Conservation (phyloP, 2,888 invertebrate species). For the Athrips mouffetella region DNA sequence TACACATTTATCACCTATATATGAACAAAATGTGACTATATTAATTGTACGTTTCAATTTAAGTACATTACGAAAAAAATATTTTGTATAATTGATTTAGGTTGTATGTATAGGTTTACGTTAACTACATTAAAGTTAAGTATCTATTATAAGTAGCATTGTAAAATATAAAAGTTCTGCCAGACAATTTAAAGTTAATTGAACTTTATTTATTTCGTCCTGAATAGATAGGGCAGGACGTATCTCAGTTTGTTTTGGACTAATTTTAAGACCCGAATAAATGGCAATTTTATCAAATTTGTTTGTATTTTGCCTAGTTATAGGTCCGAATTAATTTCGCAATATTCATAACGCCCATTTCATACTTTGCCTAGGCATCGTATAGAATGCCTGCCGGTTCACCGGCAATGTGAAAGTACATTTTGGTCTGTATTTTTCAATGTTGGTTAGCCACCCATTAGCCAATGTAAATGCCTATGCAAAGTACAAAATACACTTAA, state of each 20-base stretch:
- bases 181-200: constrained; percentile 52
- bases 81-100: constrained; percentile 76
- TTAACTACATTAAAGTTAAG: constrained; percentile 41
- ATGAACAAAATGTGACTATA: constrained; percentile 67
- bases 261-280: constrained; percentile 53
- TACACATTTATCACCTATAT: constrained; percentile 35
- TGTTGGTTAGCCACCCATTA: too few relatives aligned
- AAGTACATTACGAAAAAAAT: constrained; percentile 64
- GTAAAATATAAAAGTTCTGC: constrained; percentile 60
- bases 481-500: too few relatives aligned
- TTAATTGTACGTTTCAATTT: constrained; percentile 51
- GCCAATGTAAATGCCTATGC: too few relatives aligned
- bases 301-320: constrained; percentile 43
- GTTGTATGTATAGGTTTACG: constrained; percentile 71
- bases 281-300: constrained; percentile 60
- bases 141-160: constrained; percentile 46
- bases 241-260: constrained; percentile 50
- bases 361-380: too few relatives aligned
- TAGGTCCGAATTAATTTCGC: too few relatives aligned
- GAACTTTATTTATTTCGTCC: constrained; percentile 68
- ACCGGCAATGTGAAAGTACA: too few relatives aligned
- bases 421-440: too few relatives aligned
- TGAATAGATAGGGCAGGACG: constrained; percentile 46
- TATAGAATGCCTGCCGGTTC: too few relatives aligned
- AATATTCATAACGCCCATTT: too few relatives aligned